A percentile compares a stretch with the other conserved stretches of the same genome.
phyloP scores from a whole-genome alignment of 2,888 invertebrate genomes.

The Ellobium chinense region DNA sequence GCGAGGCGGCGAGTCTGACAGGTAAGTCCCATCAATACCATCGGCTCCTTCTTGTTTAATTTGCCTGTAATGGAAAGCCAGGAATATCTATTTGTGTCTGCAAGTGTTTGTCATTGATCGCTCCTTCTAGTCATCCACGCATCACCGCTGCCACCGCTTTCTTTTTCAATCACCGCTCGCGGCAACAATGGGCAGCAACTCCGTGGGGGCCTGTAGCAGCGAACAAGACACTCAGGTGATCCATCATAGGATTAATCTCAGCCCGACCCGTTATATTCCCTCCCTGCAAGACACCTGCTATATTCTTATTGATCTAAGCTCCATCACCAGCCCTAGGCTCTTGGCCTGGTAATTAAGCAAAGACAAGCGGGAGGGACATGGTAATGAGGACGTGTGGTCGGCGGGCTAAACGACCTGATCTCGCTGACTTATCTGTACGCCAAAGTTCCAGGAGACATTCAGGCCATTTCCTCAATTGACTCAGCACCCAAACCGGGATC shows the following conservation, averaged over 20 bases:
- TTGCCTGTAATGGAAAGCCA: constrained; percentile 33
- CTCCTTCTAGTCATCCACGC: constrained; percentile 31
- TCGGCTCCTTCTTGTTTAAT: constrained; percentile 34
- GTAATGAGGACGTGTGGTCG: constrained; percentile 34
- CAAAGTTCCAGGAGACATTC: not conserved
- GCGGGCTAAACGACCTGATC: not conserved
- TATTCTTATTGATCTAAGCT: constrained; percentile 38
- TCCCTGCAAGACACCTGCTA: constrained; percentile 44
- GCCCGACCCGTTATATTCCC: not conserved
- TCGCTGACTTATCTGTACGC: constrained; percentile 6
- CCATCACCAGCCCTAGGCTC: constrained; percentile 9
- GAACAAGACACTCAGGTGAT: constrained; percentile 38
- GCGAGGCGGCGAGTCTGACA: constrained; percentile 25
- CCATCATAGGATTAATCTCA: constrained; percentile 33
- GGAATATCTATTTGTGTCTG: constrained; percentile 42
- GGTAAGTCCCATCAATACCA: constrained; percentile 36
- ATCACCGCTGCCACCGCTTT: constrained; percentile 30
- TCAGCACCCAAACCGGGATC: not conserved
- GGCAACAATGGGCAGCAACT: constrained; percentile 38
- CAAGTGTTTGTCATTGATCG: constrained; percentile 43
- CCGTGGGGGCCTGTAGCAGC: constrained; percentile 32
- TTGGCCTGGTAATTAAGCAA: constrained; percentile 39
- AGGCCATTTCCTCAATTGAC: not conserved
- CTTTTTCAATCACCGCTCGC: constrained; percentile 37
- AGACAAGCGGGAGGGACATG: constrained; percentile 16